Evolutionary conservation across 2,888 invertebrate species (phyloP).

Genomic region (Lissonota sp.): DNA sequence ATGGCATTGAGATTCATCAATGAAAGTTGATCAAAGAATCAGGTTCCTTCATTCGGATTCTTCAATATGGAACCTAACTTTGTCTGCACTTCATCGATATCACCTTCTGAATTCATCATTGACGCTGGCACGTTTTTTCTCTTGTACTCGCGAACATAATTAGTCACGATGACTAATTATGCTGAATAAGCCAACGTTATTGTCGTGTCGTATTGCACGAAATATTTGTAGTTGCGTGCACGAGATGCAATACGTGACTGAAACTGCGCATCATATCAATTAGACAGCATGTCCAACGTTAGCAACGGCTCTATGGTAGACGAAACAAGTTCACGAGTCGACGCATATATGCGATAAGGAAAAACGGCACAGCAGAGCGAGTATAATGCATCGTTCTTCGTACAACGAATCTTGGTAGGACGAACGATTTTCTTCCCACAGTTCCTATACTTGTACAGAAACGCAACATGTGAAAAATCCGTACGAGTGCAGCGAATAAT

Average conservation of each 20-base stretch:
- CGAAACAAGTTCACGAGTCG: background rate
- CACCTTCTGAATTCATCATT: too few relatives aligned
- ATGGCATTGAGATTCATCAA: too few relatives aligned
- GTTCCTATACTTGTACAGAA: background rate
- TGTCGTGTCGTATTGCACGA: background rate
- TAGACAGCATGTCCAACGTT: background rate
- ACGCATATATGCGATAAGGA: conserved; percentile 1
- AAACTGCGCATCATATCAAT: background rate
- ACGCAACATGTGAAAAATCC: conserved; percentile 21
- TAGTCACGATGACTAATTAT: background rate
- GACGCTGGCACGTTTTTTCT: too few relatives aligned
- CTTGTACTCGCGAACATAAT: background rate
- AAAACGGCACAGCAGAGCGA: background rate
- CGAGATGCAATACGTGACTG: background rate
- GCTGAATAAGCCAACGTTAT: background rate
- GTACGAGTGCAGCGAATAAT: conserved; percentile 34
- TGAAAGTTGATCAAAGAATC: too few relatives aligned
- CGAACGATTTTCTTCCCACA: conserved; percentile 1
- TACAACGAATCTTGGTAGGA: background rate
- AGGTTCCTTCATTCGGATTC: too few relatives aligned
- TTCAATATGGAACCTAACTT: too few relatives aligned
- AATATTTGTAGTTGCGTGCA: background rate
- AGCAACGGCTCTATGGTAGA: background rate
- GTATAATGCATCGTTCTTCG: background rate
- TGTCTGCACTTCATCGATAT: too few relatives aligned